Evolutionary conservation across 1,140 invertebrate species (phyloP), one percentile per base, ranked within the genome.

Genomic region (Drosophila lacertosa): DNA sequence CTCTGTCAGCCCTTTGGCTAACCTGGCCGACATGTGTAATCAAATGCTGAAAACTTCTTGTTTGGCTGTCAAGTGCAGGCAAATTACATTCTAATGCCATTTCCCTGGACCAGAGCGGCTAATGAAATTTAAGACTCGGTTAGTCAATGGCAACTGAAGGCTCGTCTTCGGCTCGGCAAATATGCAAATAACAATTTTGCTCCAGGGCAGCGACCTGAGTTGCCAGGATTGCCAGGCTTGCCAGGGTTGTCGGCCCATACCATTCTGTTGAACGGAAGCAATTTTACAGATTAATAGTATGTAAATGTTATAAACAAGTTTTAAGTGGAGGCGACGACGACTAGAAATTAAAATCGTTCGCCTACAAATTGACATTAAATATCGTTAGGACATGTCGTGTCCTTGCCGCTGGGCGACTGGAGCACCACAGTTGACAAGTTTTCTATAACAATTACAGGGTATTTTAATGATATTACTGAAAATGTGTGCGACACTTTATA

Each of bases 211-310:
- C n/a, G n/a, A n/a, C n/a, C n/a, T n/a, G n/a, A n/a, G n/a, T n/a
- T n/a, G n/a, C n/a, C n/a, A n/a, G n/a, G n/a, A n/a, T n/a, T n/a
- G n/a, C n/a, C n/a, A n/a, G n/a, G n/a, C n/a, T n/a, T n/a, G 18
- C 6, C 42, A 59, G 40, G 18, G 40, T 60, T 48, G 48, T n/a
- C 32, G 16, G 50, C 26, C 33, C 48, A 16, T 16, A 37, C 5
- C 15, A 4, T 29, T 26, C 1, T 2, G 42, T 6, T 29, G 47
- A 32, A 48, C 50, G 66, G 59, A 69, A 64, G 42, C 59, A 33
- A 69, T 64, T 66, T 71, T 50, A 65, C 65, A 42, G 59, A 58
- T 71, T 65, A 71, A 66, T 71, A 29, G 51, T 40, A 71, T 71
- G 62, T 35, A 71, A 71, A 71, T 71, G 29, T 22, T 58, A 57